phyloP scores from a whole-genome alignment of 2,113 vertebrate species.

The Spilogale gracilis region DNA sequence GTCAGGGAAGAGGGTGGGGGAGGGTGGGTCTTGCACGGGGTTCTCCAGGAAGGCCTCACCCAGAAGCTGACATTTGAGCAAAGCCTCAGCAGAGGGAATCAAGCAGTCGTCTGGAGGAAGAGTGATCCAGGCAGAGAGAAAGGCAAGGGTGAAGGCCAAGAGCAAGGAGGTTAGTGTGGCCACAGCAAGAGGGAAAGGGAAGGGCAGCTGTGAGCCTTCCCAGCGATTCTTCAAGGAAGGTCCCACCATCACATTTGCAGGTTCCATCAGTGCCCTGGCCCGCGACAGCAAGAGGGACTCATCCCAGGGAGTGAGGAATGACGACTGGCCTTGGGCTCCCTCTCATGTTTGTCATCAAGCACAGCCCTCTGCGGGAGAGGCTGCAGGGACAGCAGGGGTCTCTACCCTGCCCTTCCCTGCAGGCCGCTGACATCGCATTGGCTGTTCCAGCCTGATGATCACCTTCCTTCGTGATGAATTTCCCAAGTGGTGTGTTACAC shows the following conservation, averaged over 20 bases:
- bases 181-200: rapidly evolving
- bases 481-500: background rate
- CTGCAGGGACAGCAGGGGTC: background rate
- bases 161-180: background rate
- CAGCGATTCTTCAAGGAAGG: background rate
- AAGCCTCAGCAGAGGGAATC: too few species aligned
- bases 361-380: background rate
- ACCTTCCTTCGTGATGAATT: background rate
- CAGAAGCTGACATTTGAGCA: background rate
- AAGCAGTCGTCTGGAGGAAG: background rate
- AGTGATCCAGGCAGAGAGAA: background rate
- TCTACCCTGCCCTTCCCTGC: background rate
- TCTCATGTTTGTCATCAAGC: background rate
- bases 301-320: background rate
- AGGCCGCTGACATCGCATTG: rapidly evolving
- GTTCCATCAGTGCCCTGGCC: background rate
- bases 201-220: background rate
- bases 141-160: background rate
- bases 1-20: background rate
- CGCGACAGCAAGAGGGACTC: too few species aligned
- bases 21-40: too few species aligned
- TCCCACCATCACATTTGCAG: background rate
- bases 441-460: background rate
- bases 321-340: background rate
- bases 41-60: background rate